phyloP scores from a whole-genome alignment of 2,888 invertebrate species.

The Drosophila robusta region DNA sequence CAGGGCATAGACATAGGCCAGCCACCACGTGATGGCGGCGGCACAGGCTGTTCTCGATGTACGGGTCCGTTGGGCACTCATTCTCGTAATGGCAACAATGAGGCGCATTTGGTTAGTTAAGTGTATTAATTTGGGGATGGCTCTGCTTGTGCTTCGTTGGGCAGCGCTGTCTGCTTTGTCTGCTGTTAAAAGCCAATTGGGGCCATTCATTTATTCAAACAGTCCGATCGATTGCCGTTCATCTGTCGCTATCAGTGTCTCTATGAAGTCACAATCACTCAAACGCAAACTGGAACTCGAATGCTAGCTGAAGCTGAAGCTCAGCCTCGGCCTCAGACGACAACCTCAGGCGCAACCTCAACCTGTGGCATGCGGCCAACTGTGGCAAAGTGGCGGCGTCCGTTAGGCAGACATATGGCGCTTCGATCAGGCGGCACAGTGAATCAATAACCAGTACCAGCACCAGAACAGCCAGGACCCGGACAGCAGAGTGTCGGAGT shows the following conservation, averaged over 20 bases:
- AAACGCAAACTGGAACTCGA: conserved; percentile 3
- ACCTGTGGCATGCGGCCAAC: conserved; percentile 58
- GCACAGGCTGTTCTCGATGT: conserved; percentile 35
- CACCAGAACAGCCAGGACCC: conserved; percentile 2
- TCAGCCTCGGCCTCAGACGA: conserved; percentile 3
- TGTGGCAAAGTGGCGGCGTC: conserved; percentile 30
- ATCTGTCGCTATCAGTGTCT: conserved; percentile 25
- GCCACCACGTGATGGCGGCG: conserved; percentile 47
- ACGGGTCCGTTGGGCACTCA: conserved; percentile 38
- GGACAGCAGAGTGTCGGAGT: neutral
- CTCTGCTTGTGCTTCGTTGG: neutral
- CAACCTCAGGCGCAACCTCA: conserved; percentile 19
- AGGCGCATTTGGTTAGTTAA: conserved; percentile 30
- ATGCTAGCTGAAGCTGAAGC: no score
- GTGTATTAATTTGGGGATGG: conserved; percentile 11
- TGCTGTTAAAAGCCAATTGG: conserved; percentile 19
- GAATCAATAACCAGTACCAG: conserved; percentile 35
- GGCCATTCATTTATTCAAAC: conserved; percentile 22
- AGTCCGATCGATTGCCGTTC: conserved; percentile 36
- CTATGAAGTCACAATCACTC: conserved; percentile 17
- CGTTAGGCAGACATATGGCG: conserved; percentile 53
- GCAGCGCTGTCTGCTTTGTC: neutral
- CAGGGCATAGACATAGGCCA: conserved; percentile 51
- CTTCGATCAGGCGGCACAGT: conserved; percentile 49
- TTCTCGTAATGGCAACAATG: conserved; percentile 42